Conservation (phyloP, 2,888 invertebrate species). For the Criorhina ranunculi region DNA sequence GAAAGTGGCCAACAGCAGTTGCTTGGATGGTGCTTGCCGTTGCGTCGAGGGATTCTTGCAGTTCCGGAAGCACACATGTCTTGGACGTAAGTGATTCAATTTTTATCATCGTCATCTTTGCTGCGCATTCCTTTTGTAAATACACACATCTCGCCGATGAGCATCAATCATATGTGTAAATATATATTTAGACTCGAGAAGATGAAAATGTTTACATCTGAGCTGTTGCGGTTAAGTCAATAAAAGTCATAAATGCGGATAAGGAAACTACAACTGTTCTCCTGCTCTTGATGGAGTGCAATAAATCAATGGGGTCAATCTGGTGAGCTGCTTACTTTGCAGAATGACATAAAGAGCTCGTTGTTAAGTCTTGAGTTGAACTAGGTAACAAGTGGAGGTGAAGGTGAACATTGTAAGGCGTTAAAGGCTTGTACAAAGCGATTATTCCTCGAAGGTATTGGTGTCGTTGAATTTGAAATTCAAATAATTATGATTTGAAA, state of each 20-base stretch:
- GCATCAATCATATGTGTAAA: constrained; percentile 75
- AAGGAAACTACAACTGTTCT: constrained; percentile 24
- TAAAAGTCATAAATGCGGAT: constrained; percentile 30
- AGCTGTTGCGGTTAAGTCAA: constrained; percentile 63
- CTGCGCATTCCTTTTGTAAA: constrained; percentile 50
- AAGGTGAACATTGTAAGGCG: not conserved
- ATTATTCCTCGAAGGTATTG: not conserved
- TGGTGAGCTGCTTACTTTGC: constrained; percentile 1
- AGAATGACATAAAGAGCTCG: not conserved
- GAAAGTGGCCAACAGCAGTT: constrained; percentile 95
- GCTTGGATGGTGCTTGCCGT: constrained; percentile 92
- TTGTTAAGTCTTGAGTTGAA: not conserved
- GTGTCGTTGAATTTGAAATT: not conserved
- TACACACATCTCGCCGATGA: constrained; percentile 35
- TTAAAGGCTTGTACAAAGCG: not conserved
- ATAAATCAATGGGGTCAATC: constrained; percentile 47
- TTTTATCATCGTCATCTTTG: constrained; percentile 53
- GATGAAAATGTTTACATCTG: constrained; percentile 65
- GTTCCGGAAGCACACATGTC: constrained; percentile 95
- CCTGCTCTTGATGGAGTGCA: constrained; percentile 4
- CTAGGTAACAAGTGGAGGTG: not conserved
- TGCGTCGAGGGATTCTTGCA: constrained; percentile 94
- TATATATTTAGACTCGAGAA: constrained; percentile 64
- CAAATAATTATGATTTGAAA: too few relatives aligned
- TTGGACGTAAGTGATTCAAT: constrained; percentile 91